Conservation (phyloP, 2,888 invertebrate species). For the Drosophila vallismaia region DNA sequence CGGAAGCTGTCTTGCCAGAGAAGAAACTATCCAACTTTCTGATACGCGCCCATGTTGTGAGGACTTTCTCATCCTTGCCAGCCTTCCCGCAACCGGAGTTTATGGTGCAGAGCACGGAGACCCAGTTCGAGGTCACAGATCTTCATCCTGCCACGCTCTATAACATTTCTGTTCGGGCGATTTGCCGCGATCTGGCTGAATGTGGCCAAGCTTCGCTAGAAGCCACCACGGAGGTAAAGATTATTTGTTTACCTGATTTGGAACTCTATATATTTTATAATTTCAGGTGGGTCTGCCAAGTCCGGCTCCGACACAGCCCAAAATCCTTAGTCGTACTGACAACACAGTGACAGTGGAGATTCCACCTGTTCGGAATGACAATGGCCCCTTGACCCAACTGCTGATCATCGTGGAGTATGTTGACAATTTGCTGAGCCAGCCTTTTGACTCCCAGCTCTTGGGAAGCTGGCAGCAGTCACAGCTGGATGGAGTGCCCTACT, state of each 20-base stretch:
- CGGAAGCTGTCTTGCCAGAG: constrained; percentile 45
- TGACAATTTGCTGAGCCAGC: constrained; percentile 87
- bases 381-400: constrained; percentile 91
- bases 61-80: constrained; percentile 86
- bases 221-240: constrained; percentile 88
- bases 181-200: constrained; percentile 83
- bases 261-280: neutral
- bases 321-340: constrained; percentile 86
- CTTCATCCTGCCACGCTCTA: constrained; percentile 91
- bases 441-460: constrained; percentile 86
- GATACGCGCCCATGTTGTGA: constrained; percentile 85
- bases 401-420: constrained; percentile 88
- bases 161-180: constrained; percentile 89
- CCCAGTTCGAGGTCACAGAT: constrained; percentile 86
- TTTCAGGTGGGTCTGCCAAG: constrained; percentile 85
- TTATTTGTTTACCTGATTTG: neutral
- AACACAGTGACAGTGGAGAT: constrained; percentile 88
- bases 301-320: constrained; percentile 89
- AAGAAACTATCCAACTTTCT: constrained; percentile 85
- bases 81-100: constrained; percentile 85
- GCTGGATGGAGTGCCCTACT: constrained; percentile 89
- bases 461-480: constrained; percentile 88
- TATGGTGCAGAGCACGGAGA: constrained; percentile 86
- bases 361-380: constrained; percentile 88
- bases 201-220: constrained; percentile 86